Base-by-base conservation (phyloP, 2,888 invertebrate species). In the Pachliopta kotzebuea region DNA sequence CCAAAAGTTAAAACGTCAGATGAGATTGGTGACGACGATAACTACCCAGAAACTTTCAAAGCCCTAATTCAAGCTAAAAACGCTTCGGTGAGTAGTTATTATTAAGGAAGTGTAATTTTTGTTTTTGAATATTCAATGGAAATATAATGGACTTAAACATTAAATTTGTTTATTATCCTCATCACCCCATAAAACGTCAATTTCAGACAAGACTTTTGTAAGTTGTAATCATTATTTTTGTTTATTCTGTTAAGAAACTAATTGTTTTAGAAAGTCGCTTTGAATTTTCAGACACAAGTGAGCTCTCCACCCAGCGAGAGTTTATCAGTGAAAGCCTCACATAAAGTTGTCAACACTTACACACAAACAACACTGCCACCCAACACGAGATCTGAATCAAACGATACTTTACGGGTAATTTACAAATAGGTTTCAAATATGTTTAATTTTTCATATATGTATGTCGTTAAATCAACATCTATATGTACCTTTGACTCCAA, bases 61-160 rank as follows among this genome's bases (percentile, higher is more conserved):
- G 93, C 94, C n/a, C 80, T 94, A 62, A 84, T 94, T 58, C 93
- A 94, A 81, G 92, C 94, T 60, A 94, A 94, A 83, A 90, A 89
- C 83, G 85, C 87, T 74, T 84, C 88, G 79, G 92, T 92, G 78
- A 83, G 91, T 83, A 69, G 26, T 59, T 56, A 61, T 58, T 65
- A 65, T 37, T 65, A 65, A 62, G 7, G 62, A 59, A 65, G 58
- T 65, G 65, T 65, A 58, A 62, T 62, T 62, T 56, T 58, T 60
- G 65, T 65, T 61, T 62, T 54, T 58, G 37, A 55, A 26, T 65
- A 62, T 58, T 65, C 50, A 37, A 37, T 59, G 62, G 26, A 65
- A 65, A 65, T 65, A 65, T 65, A 65, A 62, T 57, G 65, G 57
- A 62, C 62, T 65, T 65, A 54, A 62, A 65, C 29, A 65, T 59